A percentile compares a stretch with the other conserved stretches of the same genome.
Evolutionary conservation across 1,140 invertebrate genomes (phyloP).

Genomic region (Andricus grossulariae): DNA sequence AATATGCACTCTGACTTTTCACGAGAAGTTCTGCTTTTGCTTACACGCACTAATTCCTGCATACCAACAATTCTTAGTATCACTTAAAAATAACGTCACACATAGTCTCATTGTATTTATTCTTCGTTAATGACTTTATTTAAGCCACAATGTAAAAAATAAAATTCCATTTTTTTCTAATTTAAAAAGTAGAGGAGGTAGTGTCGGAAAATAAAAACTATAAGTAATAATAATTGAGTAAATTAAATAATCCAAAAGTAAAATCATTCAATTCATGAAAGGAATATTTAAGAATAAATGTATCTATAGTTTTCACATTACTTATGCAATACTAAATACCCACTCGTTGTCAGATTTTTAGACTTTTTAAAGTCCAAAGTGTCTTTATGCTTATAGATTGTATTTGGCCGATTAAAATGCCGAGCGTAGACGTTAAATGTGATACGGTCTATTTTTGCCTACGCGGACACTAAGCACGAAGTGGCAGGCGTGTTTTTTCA

Average conservation of each 20-base stretch:
- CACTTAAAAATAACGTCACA: not conserved
- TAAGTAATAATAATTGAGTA: too few species aligned
- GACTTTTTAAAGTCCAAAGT: slow-evolving; percentile 2
- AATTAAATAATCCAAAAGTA: too few species aligned
- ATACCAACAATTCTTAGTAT: slow-evolving; percentile 12
- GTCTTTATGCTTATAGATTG: slow-evolving; percentile 6
- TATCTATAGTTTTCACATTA: too few species aligned
- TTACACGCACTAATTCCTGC: slow-evolving; percentile 21
- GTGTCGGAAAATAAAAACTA: too few species aligned
- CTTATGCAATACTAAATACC: not conserved
- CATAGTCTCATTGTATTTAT: not conserved
- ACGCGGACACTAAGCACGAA: not conserved
- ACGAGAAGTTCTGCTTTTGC: slow-evolving; percentile 6
- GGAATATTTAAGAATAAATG: too few species aligned
- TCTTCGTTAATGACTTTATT: not conserved
- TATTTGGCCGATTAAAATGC: slow-evolving; percentile 24
- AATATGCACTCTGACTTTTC: slow-evolving; percentile 35
- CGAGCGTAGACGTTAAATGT: slow-evolving; percentile 11
- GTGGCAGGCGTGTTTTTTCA: slow-evolving; percentile 12
- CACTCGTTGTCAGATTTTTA: not conserved
- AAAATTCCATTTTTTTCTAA: too few species aligned
- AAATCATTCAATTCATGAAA: too few species aligned
- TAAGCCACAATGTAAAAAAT: too few species aligned
- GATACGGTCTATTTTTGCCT: slow-evolving; percentile 17
- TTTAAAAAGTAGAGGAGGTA: too few species aligned